These are phyloP conservation scores for Dorcus hopei DNA, from an alignment of 2,888 invertebrate species.

Conservation along the genomic window DNA sequence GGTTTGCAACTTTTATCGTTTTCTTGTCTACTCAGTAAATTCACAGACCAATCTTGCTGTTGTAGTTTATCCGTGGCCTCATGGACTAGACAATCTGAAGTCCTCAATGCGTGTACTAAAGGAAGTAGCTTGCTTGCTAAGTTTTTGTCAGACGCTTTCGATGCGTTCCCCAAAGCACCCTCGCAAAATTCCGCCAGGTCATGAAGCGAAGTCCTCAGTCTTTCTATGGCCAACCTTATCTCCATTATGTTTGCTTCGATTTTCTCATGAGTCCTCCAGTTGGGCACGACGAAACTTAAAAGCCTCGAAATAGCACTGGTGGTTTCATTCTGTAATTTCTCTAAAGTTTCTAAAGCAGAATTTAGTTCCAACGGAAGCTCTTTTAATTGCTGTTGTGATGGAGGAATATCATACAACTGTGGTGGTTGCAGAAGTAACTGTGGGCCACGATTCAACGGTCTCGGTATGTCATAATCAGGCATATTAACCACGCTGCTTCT, in stretches of 20 bases:
- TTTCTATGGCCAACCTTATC: constrained; percentile 74
- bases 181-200: constrained; percentile 88
- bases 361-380: constrained; percentile 71
- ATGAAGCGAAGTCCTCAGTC: constrained; percentile 75
- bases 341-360: constrained; percentile 72
- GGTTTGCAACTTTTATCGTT: constrained; percentile 58
- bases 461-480: constrained; percentile 70
- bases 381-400: constrained; percentile 48
- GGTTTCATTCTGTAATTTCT: constrained; percentile 74
- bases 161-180: constrained; percentile 83
- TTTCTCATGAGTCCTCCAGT: constrained; percentile 79
- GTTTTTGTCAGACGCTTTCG: constrained; percentile 77
- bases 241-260: constrained; percentile 78
- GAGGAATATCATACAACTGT: constrained; percentile 59
- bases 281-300: constrained; percentile 73
- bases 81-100: constrained; percentile 76
- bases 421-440: constrained; percentile 38
- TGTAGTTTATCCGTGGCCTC: constrained; percentile 74
- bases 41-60: constrained; percentile 69
- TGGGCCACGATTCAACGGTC: constrained; percentile 48
- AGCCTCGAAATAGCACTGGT: constrained; percentile 76
- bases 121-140: constrained; percentile 65
- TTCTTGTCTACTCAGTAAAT: constrained; percentile 23
- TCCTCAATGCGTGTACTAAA: constrained; percentile 74
- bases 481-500: constrained; percentile 51